Base-by-base conservation (phyloP, 2,113 vertebrate genomes). In the Vidua chalybeata region DNA sequence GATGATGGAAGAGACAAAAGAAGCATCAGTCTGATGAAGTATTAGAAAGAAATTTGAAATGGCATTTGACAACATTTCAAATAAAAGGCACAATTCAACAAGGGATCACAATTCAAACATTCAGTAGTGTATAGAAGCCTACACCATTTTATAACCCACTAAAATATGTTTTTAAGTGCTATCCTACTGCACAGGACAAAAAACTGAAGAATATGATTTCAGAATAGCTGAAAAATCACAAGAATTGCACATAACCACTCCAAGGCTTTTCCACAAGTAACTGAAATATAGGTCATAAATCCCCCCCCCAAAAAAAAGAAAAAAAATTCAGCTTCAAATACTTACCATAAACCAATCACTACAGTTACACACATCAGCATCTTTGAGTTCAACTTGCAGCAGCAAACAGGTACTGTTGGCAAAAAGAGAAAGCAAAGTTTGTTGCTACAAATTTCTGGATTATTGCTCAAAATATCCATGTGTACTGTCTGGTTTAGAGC, bases 331-430 rank as follows among this genome's bases (percentile, higher is more conserved):
- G 63, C 75, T 95, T 85, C 79, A 86, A 71, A 71, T 59, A 82
- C 39, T 73, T 69, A 52, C 72, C 48, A n/a, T 79, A 91, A 93
- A 83, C 35, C 90, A 35, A 87, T 91, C 87, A 85, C 33, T 77
- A 24, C 75, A 74, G 67, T 62, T 74, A 49, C 41, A 87, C 43
- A 80, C 82, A 90, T 88, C 93, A 97, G 90, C 92, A 95, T 55
- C 43, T 86, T 69, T 3, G 10, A 85, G 51, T 73, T 84, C 84
- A 83, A 39, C 23, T 79, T 84, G 56, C 63, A 94, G 67, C 43
- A 91, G 55, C 66, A 89, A 56, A 54, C 43, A 30, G 17, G 13
- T 18, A 52, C 6, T 63, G 54, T 1, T 58, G 37, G 74, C 24
- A 83, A 66, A 35, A 76, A 73, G 37, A 72, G 16, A 62, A 61